Evolutionary conservation across 2,113 vertebrate genomes (phyloP).

Genomic region (Dryoscopus gambensis): DNA sequence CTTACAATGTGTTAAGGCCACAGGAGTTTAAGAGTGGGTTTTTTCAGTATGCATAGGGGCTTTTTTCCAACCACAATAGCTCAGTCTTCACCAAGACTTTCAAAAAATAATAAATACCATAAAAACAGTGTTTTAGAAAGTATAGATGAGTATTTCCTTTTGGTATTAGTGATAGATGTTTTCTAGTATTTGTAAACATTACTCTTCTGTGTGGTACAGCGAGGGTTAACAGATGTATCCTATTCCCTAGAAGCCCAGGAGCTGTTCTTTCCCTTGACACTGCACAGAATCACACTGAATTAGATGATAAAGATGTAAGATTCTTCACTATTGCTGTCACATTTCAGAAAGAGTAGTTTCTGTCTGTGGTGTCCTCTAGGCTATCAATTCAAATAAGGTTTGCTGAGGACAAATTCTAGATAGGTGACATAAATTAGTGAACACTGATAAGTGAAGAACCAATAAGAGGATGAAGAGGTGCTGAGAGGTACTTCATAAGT

Average conservation of each 20-base stretch:
- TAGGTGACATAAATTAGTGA: neutral
- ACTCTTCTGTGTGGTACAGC: accelerated
- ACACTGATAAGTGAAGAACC: neutral
- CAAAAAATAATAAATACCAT: neutral
- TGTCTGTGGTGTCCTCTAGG: neutral
- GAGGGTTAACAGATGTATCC: neutral
- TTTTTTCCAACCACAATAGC: neutral
- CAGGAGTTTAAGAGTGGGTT: accelerated
- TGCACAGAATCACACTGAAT: neutral
- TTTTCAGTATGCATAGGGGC: neutral
- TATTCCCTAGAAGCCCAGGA: neutral
- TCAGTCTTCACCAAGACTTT: neutral
- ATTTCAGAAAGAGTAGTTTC: neutral
- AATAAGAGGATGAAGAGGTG: neutral
- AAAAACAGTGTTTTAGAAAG: neutral
- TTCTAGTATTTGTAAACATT: neutral
- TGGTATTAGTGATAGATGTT: neutral
- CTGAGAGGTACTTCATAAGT: neutral
- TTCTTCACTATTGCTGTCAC: neutral
- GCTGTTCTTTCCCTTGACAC: neutral
- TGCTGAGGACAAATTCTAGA: neutral
- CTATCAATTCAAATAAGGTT: neutral
- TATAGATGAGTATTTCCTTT: neutral
- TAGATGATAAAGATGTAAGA: neutral
- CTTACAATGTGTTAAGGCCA: neutral